Percentiles rank a stretch among this genome's conserved stretches.
These are phyloP conservation scores for Spinibarbus caldwelli DNA, from an alignment of 2,797 vertebrate genomes.

Conservation along the genomic window DNA sequence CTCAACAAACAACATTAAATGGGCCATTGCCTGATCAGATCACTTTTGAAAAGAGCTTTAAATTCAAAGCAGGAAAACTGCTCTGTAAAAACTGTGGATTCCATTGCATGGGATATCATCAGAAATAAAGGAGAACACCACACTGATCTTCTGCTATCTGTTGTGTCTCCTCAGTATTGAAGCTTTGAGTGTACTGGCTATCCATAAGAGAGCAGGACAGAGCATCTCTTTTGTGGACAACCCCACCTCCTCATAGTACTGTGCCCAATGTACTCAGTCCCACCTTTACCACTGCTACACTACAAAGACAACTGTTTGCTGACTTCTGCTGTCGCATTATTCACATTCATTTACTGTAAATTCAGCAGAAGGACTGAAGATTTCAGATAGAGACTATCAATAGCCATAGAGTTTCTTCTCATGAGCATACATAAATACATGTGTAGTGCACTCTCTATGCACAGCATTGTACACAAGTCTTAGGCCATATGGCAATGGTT, in stretches of 20 bases:
- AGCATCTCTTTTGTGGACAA: neutral
- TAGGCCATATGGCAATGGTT: neutral
- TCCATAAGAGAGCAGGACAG: neutral
- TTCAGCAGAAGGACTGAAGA: neutral
- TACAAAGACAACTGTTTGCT: neutral
- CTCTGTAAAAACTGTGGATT: neutral
- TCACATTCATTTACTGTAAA: conserved; percentile 15
- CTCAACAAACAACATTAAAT: neutral
- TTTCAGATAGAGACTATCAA: too few relatives aligned
- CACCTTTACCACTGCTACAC: neutral
- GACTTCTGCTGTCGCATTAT: neutral
- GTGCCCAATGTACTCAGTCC: neutral
- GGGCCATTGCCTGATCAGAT: neutral
- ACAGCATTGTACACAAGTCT: conserved; percentile 8
- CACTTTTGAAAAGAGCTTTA: neutral
- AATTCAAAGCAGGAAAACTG: neutral
- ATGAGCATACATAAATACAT: neutral
- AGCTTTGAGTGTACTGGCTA: neutral
- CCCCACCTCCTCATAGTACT: too few relatives aligned
- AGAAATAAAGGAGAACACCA: neutral
- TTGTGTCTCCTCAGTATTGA: neutral
- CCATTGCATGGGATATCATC: neutral
- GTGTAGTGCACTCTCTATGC: neutral
- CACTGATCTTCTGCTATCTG: neutral
- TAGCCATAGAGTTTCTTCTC: neutral